Evolutionary conservation across 1,140 invertebrate genomes (phyloP), one percentile per base, ranked within the genome.

Genomic region (Dreissena rostriformis): DNA sequence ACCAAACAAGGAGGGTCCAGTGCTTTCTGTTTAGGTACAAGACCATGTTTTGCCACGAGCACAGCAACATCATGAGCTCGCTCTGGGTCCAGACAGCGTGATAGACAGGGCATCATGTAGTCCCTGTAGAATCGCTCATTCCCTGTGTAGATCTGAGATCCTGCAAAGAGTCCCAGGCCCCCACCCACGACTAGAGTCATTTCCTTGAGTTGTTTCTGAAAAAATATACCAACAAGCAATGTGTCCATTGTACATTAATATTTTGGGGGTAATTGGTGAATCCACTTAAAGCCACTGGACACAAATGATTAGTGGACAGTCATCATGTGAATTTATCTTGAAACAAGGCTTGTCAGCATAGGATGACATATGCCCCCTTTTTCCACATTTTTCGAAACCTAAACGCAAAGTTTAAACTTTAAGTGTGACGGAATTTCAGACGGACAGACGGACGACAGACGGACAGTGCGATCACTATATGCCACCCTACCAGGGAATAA

Each of bases 71-170:
- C 96, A 92, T 98, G 98, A 15, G 97, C 96, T 76, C 93, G 94
- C 94, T 98, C 98, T 0, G 97, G 96, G 91, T 96, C 95, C 55
- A 93, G 80, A 7, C 97, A 80, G 86, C 95, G 95, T 4, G 22
- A n/a, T 26, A 95, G 92, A 8, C 96, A 15, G n/a, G 97, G 97
- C 95, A 97, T 96, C 0, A 96, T 85, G 84, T 96, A 88, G 82
- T 96, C 93, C 63, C 95, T 94, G 91, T 97, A 98, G 92, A 97
- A 97, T 86, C 95, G 96, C 90, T 97, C 96, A 92, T 97, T 96
- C 39, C 93, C 93, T 78, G 82, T 67, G 81, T 91, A 92, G 5
- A 92, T 71, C 12, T 88, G 89, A n/a, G 88, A 67, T 17, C 91
- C 89, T 63, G 82, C 88, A 92, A 95, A 97, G 0, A 95, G 90